A percentile compares a stretch with the other conserved stretches of the same genome.
Evolutionary conservation across 2,888 invertebrate species (phyloP).

Genomic region (Apotomis capreana): DNA sequence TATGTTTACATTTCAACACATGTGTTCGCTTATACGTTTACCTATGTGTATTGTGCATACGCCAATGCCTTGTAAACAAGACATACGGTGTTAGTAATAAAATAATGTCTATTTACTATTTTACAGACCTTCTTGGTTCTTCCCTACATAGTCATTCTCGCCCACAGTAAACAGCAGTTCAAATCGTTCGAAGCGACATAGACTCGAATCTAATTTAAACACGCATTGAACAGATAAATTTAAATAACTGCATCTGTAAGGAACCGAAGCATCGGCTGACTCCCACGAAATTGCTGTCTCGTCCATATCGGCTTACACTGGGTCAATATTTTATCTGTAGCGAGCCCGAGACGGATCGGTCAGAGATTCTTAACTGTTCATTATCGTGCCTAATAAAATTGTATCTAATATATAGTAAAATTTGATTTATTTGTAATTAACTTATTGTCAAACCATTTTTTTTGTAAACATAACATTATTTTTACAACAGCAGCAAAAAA

Average conservation of each 20-base stretch:
- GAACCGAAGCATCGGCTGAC: conserved; percentile 17
- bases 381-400: conserved; percentile 4
- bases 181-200: conserved; percentile 6
- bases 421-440: too few relatives aligned
- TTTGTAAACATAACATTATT: too few relatives aligned
- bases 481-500: too few relatives aligned
- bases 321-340: conserved; percentile 40
- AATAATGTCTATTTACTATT: background rate
- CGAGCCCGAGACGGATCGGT: conserved; percentile 32
- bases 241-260: conserved; percentile 24
- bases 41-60: too few relatives aligned
- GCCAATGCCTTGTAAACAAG: too few relatives aligned
- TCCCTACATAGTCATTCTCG: background rate
- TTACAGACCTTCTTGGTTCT: background rate
- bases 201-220: conserved; percentile 7
- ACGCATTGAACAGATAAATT: conserved; percentile 24
- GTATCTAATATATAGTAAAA: too few relatives aligned
- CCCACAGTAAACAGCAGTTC: background rate
- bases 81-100: background rate
- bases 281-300: conserved; percentile 37
- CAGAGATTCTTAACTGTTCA: conserved; percentile 32
- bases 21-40: too few relatives aligned
- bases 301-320: conserved; percentile 22
- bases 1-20: too few relatives aligned
- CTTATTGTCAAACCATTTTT: too few relatives aligned